A percentile compares a stretch with the other conserved stretches of the same genome.
phyloP scores from a whole-genome alignment of 1,140 invertebrate genomes.

The Drosophila suzukii region DNA sequence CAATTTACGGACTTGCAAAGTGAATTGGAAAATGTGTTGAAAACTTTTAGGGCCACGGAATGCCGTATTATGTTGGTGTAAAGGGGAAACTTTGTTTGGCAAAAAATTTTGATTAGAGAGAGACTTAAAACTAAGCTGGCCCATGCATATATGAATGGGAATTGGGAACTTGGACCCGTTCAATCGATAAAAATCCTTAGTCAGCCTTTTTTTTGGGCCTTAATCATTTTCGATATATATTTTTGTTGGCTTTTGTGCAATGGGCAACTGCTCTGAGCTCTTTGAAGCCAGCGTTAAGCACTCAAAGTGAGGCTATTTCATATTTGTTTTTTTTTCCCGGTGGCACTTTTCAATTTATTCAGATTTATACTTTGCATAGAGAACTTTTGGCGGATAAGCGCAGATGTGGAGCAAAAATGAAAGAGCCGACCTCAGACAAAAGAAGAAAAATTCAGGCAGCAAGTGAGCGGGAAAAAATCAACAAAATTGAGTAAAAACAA shows the following conservation, averaged over 20 bases:
- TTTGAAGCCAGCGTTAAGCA: constrained; percentile 56
- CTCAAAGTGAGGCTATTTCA: constrained; percentile 52
- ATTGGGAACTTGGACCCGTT: constrained; percentile 34
- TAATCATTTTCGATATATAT: constrained; percentile 63
- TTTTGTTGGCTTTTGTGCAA: constrained; percentile 24
- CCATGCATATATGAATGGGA: constrained; percentile 43
- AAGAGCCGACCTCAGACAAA: constrained; percentile 42
- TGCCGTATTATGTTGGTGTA: constrained; percentile 28
- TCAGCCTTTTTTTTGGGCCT: constrained; percentile 47
- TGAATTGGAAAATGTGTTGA: constrained; percentile 39
- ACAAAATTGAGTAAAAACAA: constrained; percentile 79
- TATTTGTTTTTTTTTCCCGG: constrained; percentile 31
- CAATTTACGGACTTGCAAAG: constrained; percentile 43
- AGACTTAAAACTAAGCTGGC: constrained; percentile 64
- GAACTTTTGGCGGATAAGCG: constrained; percentile 30
- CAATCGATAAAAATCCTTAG: constrained; percentile 53
- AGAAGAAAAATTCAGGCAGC: constrained; percentile 9
- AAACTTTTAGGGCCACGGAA: constrained; percentile 33
- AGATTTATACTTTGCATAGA: constrained; percentile 39
- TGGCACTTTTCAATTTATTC: constrained; percentile 65
- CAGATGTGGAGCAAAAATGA: constrained; percentile 28
- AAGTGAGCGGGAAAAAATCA: constrained; percentile 58
- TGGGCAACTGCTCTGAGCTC: constrained; percentile 30
- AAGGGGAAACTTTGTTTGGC: constrained; percentile 42
- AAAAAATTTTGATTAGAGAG: constrained; percentile 65